A percentile compares a stretch with the other conserved stretches of the same genome.
phyloP scores from a whole-genome alignment of 2,113 vertebrate genomes.

The Rhinoptilus africanus region DNA sequence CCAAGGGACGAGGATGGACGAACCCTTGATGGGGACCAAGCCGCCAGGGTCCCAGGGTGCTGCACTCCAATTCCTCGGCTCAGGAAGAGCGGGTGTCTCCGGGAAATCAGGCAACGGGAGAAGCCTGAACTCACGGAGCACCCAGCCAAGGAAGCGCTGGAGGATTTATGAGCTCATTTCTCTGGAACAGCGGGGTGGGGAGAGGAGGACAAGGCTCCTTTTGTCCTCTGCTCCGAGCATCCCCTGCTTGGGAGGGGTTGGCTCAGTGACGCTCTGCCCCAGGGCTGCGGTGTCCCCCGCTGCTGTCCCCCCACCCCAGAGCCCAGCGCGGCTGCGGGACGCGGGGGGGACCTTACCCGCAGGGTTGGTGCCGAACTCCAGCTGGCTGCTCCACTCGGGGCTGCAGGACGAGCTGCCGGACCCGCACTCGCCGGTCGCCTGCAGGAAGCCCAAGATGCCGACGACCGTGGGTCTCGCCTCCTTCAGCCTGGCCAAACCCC shows the following conservation, averaged over 20 bases:
- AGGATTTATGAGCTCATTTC: not conserved
- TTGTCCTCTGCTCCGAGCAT: accelerated
- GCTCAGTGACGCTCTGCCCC: not conserved
- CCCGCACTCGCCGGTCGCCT: constrained; percentile 87
- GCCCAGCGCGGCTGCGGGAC: not conserved
- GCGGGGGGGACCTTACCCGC: constrained; percentile 74
- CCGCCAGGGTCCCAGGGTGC: accelerated
- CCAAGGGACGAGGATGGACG: accelerated
- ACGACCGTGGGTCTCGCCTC: not conserved
- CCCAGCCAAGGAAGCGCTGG: not conserved
- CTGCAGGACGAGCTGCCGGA: constrained; percentile 92
- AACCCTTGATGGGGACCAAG: not conserved
- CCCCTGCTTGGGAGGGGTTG: not conserved
- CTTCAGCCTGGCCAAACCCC: not conserved
- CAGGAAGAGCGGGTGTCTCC: accelerated
- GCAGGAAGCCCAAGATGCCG: constrained; percentile 7
- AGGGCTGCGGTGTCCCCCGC: accelerated
- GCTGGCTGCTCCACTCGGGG: constrained; percentile 91
- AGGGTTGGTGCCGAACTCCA: constrained; percentile 84
- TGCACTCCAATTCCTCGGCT: not conserved
- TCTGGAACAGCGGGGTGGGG: not conserved
- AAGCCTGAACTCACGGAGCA: not conserved
- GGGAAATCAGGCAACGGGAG: not conserved
- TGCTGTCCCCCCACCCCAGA: not conserved
- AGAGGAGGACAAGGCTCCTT: not conserved